phyloP scores from a whole-genome alignment of 1,140 invertebrate genomes.

The Armadillidium nasatum region DNA sequence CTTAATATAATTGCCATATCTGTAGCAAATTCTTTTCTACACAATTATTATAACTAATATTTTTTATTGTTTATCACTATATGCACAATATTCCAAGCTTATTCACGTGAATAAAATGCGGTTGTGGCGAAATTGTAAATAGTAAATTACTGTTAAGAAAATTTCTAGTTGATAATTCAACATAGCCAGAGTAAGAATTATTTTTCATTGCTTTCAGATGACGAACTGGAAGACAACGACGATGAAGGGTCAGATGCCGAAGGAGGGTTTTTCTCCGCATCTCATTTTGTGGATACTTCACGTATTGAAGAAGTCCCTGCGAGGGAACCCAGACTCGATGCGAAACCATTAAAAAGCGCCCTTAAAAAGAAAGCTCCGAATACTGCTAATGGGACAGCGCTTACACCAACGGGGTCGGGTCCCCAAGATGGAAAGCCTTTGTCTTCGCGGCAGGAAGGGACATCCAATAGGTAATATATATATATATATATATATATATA shows the following conservation, averaged over 20 bases:
- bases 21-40: too few relatives aligned
- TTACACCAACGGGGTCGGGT: conserved; percentile 58
- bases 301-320: conserved; percentile 51
- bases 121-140: too few relatives aligned
- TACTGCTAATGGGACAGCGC: conserved; percentile 50
- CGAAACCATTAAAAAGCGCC: conserved; percentile 84
- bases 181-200: too few relatives aligned
- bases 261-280: background rate
- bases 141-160: too few relatives aligned
- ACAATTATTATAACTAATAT: too few relatives aligned
- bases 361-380: conserved; percentile 69
- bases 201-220: background rate
- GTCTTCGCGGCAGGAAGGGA: conserved; percentile 58
- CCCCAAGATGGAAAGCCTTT: conserved; percentile 65
- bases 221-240: conserved; percentile 8
- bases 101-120: too few relatives aligned
- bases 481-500: too few relatives aligned
- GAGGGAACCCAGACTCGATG: conserved; percentile 62
- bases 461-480: conserved; percentile 27
- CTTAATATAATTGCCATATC: too few relatives aligned
- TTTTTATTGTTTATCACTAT: too few relatives aligned
- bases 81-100: too few relatives aligned
- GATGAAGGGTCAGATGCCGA: conserved; percentile 19
- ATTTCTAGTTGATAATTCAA: too few relatives aligned
- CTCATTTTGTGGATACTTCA: conserved; percentile 17